Evolutionary conservation across 2,888 invertebrate species (phyloP).

Genomic region (Callinectes sapidus): DNA sequence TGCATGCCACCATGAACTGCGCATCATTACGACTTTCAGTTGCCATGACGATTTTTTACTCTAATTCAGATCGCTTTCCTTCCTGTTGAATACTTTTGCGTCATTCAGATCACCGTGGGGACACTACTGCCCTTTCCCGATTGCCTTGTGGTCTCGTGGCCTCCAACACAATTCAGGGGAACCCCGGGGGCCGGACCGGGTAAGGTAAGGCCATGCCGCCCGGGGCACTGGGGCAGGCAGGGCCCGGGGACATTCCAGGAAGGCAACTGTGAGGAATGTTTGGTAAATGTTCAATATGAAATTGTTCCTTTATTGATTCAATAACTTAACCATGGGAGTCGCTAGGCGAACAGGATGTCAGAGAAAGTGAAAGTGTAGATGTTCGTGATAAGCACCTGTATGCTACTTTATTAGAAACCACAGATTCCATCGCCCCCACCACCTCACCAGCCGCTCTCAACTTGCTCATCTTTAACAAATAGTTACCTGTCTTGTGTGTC

Average conservation of each 20-base stretch:
- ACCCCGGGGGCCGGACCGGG: not conserved
- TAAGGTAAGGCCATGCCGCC: not conserved
- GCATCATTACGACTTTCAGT: not conserved
- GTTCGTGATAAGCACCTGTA: not conserved
- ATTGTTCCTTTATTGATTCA: not conserved
- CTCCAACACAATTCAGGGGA: not conserved
- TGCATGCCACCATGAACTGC: not conserved
- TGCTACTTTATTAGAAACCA: no score
- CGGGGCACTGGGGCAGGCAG: not conserved
- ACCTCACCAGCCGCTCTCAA: no score
- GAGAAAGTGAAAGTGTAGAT: not conserved
- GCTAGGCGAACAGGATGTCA: not conserved
- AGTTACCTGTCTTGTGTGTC: no score
- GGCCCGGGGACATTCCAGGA: not conserved
- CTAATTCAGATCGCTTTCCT: not conserved
- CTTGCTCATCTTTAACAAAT: no score
- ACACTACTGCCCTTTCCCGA: not conserved
- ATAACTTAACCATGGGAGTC: not conserved
- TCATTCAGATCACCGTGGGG: not conserved
- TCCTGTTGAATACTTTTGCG: conserved; percentile 18
- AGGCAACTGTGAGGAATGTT: not conserved
- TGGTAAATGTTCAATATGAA: not conserved
- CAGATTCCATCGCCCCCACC: no score
- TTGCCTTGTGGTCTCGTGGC: not conserved
- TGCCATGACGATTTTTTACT: not conserved